Base-by-base conservation (phyloP, 1,140 invertebrate genomes). In the Leptopilina boulardi region DNA sequence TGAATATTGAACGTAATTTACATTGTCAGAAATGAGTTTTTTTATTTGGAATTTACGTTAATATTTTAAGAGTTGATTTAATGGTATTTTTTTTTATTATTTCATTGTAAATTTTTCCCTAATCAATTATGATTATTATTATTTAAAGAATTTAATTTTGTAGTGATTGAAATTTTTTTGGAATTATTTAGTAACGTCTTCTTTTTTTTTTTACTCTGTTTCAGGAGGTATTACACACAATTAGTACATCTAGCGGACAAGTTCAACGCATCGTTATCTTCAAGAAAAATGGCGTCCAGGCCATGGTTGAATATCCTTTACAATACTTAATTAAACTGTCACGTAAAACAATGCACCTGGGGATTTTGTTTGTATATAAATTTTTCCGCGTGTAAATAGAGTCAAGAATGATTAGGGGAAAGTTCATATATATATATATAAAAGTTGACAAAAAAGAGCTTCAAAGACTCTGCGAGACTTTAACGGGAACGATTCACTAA, bases 301-400 rank as follows among this genome's bases (percentile, higher is more conserved):
- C 98, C 73, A 98, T 99, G 97, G 98, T 99, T 86, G 98, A 99
- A 97, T 99, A 97, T 97, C 96, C 96, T 97, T 97, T 96, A 91
- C 87, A 91, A 92, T 87, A 76, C 77, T 77, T 77, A 70, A 73
- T 79, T 77, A 54, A 74, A 72, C 59, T 66, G 59, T 66, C 59
- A n/a, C 26, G 59, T n/a, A 66, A 66, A 66, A 75, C 30, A 70
- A 18, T 73, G 10, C 10, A 73, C 13, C 42, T 54, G 42, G 18
- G 23, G 34, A 6, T 72, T 47, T 21, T 44, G 42, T 73, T 51
- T 26, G 73, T 74, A 75, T 56, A 75, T 19, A 13, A n/a, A 74
- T 56, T 77, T 54, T 74, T 74, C 21, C 42, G 1, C 15, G 26
- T 71, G 9, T 76, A 54, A 73, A 59, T 73, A 73, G 26, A 66